Evolutionary conservation across 2,113 vertebrate species (phyloP), one percentile per base, ranked within the genome.

Genomic region (Tyrannus savana): DNA sequence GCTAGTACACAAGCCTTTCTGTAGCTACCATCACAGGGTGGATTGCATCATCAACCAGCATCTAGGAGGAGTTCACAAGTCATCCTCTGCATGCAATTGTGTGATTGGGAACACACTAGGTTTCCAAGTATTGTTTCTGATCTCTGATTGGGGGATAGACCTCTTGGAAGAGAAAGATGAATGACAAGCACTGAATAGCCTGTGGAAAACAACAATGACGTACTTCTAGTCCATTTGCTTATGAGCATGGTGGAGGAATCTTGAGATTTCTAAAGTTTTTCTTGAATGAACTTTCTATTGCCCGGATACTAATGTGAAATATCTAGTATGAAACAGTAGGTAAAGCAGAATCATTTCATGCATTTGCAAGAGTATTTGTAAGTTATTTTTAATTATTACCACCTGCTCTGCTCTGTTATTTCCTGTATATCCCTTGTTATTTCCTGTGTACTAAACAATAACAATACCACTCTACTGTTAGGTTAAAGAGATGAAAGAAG

Each of bases 351-450:
- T 59, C 2, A 73, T 78, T 72, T 89, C 10, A 64, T 62, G 49
- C 30, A 91, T 95, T 94, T 91, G n/a, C 37, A 82, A 87, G 49
- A 17, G 23, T 67, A 63, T 90, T 75, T 67, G 14, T 67, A 79
- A 82, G 59, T 58, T 62, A 62, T 79, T 96, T 95, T 82, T 85
- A 89, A 95, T 94, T 96, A 95, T 95, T 95, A 82, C 79, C 83
- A 37, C n/a, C 62, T 49, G 37, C 37, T 86, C 35, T 79, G 21
- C 46, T 91, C 58, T 93, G 46, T 62, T 74, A 49, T 37, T 37
- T 37, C 37, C 37, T 37, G 37, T 59, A 83, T 19, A 52, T 80
- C 71, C 52, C 67, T 85, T 79, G 84, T 50, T 93, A 71, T 75
- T 95, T 79, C 23, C 21, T 91, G 19, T 71, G n/a, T 67, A 83